Evolutionary conservation across 2,797 vertebrate species (phyloP), one percentile per base, ranked within the genome.

Genomic region (Notolepis coatsorum): DNA sequence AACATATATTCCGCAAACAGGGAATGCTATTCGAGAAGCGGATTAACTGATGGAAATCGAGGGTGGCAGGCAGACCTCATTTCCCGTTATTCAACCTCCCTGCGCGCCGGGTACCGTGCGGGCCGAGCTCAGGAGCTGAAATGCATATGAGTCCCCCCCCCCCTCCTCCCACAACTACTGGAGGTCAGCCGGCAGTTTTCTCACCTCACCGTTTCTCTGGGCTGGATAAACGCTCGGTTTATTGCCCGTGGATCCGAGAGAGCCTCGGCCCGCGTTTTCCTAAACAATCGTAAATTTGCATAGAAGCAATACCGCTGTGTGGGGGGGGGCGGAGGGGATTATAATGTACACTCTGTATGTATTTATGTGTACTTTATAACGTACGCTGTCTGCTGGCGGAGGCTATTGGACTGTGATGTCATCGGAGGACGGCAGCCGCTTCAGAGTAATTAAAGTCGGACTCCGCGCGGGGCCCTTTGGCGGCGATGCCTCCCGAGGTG

Each of bases 1-100:
- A 42, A 33, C n/a, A n/a, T n/a, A n/a, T n/a, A n/a, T 55, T 25
- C 13, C 27, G 24, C 51, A 38, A 17, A 53, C 51, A 38, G 15
- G 12, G 15, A 58, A 58, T 33, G 9, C 1, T 33, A 33, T 45
- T 46, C 33, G 27, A 33, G 30, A 31, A n/a, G 42, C 18, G 31
- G 23, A 57, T 42, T 55, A 55, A 48, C 20, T 57, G 45, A 65
- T 65, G 45, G 18, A 48, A 57, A 63, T 48, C 9, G 17, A 39
- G 21, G 20, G 33, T 24, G 25, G 5, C 9, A 5, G 9, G 13
- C 37, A 39, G 23, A 41, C 27, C 27, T 65, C 24, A 23, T 41
- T 57, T 49, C 30, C 18, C 20, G 10, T 35, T 24, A 13, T n/a
- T 47, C 30, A 47, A 24, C n/a, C 20, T 38, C 23, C n/a, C 18